Evolutionary conservation across 2,797 vertebrate species (phyloP), one percentile per base, ranked within the genome.

Genomic region (Anguilla megastoma): DNA sequence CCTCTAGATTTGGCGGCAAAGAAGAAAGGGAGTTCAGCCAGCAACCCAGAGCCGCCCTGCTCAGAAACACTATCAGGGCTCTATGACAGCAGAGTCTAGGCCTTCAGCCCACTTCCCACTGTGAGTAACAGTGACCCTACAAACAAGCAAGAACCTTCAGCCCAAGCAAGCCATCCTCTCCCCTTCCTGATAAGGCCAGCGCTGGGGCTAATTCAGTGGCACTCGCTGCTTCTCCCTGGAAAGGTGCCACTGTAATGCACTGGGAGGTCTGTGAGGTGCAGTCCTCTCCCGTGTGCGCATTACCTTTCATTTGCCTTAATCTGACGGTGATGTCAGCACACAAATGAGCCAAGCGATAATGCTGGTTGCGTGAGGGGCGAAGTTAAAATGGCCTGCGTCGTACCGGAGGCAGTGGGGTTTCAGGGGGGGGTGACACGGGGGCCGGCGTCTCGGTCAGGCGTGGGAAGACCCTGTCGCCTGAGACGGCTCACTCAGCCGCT

Each of bases 401-500:
- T 71, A n/a, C 30, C 69, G 6, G n/a, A 33, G 69, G n/a, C 69
- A 74, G 69, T 2, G 10, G 69, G 30, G n/a, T 30, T 30, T 6
- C 69, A 9, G 69, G 0, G 30, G 2, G 69, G 69, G 2, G 36
- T 1, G 71, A 7, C 18, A 0, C 5, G 36, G 89, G 92, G 48
- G 52, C 92, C 91, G 94, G 87, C 54, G 16, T 45, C 82, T 56
- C 76, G 82, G 90, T 92, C 83, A 90, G 83, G 54, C 88, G 83
- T 90, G 90, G 93, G 89, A 93, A 91, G 93, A 90, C 88, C 86
- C 86, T 89, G 74, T 87, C 66, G 58, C 33, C 74, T 18, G 16
- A 36, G 3, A 16, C 10, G 2, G 7, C 4, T 1, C 16, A 24
- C 7, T 9, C 52, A 12, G 12, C 66, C 8, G 27, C 66, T 30